Evolutionary conservation across 2,888 invertebrate species (phyloP), one percentile per base, ranked within the genome.

Genomic region (Copidosoma aretas): DNA sequence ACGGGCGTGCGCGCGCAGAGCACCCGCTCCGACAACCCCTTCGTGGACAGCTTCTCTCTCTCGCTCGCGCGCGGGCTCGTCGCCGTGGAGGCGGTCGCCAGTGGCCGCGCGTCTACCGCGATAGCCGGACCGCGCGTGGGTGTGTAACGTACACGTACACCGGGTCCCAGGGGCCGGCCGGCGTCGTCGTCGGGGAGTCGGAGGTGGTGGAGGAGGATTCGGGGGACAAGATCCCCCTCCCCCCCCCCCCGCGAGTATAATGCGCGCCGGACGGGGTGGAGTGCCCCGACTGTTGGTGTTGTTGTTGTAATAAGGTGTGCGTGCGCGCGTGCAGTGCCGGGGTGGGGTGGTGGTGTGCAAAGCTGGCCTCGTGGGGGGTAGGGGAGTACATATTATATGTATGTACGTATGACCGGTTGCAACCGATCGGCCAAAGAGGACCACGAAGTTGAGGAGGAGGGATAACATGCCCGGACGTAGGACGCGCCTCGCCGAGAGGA

Each of bases 91-190:
- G 72, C 74, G 78, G 71, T 75, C 76, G 79, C 75, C 82, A 82
- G 83, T 83, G 82, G 78, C 80, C 82, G 82, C 82, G 83, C 82
- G 82, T 80, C 82, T 81, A 79, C 77, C 81, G 81, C 82, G 79
- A 82, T 79, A 74, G 80, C 78, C 79, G 79, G 80, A 82, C 79
- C 76, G 78, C 77, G 79, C 77, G 77, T 73, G 68, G 14, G 32
- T 32, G n/a, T n/a, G n/a, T n/a, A n/a, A n/a, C n/a, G n/a, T n/a
- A n/a, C n/a, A n/a, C n/a, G n/a, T n/a, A n/a, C n/a, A n/a, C n/a
- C n/a, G n/a, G n/a, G n/a, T n/a, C n/a, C n/a, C n/a, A n/a, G n/a
- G n/a, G n/a, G n/a, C n/a, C n/a, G n/a, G n/a, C n/a, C n/a, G n/a
- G n/a, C n/a, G n/a, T n/a, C n/a, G n/a, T n/a, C n/a, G n/a, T n/a